Conservation (phyloP, 2,797 vertebrate genomes). For the Glossophaga mutica region DNA sequence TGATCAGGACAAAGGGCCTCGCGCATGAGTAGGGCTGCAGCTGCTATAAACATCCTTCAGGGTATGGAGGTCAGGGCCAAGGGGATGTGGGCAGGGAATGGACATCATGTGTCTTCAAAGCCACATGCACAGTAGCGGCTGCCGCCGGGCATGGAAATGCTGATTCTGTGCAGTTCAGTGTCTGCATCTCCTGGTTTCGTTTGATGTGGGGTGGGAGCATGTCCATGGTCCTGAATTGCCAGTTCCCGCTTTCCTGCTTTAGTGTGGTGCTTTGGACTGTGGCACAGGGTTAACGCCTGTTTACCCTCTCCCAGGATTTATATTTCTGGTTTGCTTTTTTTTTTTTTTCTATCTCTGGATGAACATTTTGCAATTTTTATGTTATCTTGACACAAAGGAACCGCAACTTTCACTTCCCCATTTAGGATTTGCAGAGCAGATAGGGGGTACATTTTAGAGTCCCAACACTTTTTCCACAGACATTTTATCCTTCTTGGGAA, state of each 20-base stretch:
- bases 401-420: neutral
- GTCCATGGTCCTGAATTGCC: conserved; percentile 50
- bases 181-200: neutral
- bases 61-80: neutral
- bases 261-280: neutral
- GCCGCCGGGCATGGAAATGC: neutral
- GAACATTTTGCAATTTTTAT: neutral
- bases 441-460: neutral
- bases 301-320: neutral
- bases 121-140: neutral
- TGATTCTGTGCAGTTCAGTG: neutral
- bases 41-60: neutral
- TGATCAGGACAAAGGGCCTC: neutral
- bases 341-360: neutral
- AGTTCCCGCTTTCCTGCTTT: neutral
- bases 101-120: neutral
- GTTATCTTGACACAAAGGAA: neutral
- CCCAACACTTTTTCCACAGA: neutral
- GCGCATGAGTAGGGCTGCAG: neutral
- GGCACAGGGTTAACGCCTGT: neutral
- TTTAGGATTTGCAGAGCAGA: neutral
- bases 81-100: fast-evolving
- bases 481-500: neutral
- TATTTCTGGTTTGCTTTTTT: neutral
- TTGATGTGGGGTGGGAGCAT: neutral